Evolutionary conservation across 2,888 invertebrate species (phyloP), one percentile per base, ranked within the genome.

Genomic region (Nematopogon swammerdamellus): DNA sequence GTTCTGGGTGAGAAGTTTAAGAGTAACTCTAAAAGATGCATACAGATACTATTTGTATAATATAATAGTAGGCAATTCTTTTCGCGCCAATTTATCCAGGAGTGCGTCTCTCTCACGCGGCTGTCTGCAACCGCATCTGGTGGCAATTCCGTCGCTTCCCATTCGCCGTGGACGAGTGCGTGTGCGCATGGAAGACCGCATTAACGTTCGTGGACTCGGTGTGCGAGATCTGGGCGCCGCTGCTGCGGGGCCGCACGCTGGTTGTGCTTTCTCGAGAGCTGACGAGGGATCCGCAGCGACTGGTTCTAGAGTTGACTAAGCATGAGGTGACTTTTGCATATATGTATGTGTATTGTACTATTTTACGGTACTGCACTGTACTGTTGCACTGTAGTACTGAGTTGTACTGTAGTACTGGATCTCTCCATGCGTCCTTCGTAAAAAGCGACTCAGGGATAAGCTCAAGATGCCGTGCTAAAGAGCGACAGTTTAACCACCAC

Each of bases 141-240:
- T 95, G 95, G 92, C 95, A 95, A 66, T 95, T 94, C 85, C 80
- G 84, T 16, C 82, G 82, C 0, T 89, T 95, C 62, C 93, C 95
- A 0, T 95, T 86, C 67, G 70, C 81, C 0, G 60, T 72, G 0
- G 79, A 82, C 0, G 91, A 92, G 61, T 79, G 80, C 8, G 82
- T 82, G 3, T 90, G 92, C 58, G 87, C 92, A 1, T 95, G 95
- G 75, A 95, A 95, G 71, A 95, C 95, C 0, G 91, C 95, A 0
- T 71, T 95, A 17, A 95, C 95, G 0, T 96, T 95, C 63, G 94
- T 95, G 2, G 95, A 95, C 65, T 91, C 94, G 0, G 87, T 93
- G 8, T 84, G 89, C 1, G 95, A 95, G 76, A 86, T 95, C 50
- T 94, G 94, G 89, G 91, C 91, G 0, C 90, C 94, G 0, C 64